Evolutionary conservation across 2,113 vertebrate species (phyloP), one percentile per base, ranked within the genome.

Genomic region (Phrynosoma blainvillii): DNA sequence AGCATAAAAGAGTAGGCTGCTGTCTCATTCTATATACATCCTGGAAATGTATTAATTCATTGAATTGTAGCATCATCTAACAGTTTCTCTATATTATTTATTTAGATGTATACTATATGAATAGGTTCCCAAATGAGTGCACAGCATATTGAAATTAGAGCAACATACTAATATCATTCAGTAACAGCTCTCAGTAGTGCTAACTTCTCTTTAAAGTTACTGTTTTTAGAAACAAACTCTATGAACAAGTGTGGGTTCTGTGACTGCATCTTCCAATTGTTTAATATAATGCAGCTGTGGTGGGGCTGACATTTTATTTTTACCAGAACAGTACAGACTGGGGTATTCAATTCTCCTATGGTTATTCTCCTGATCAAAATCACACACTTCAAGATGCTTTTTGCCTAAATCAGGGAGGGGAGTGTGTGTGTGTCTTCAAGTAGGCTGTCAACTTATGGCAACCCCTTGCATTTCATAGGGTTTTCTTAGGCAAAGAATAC

Each of bases 1-100:
- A 85, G 76, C 14, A 76, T n/a, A 88, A 59, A 83, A 80, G 65
- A 86, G 42, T 30, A 70, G 16, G 36, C 12, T 79, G 62, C 21
- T 54, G 14, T 79, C 30, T 79, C 40, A 16, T 52, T 82, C 21
- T 70, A 79, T 54, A 25, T 47, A 9, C 27, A 36, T n/a, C 42
- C 21, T 70, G 42, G 16, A 54, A 21, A 36, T 47, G 21, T 11
- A 68, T n/a, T 81, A 89, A 36, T 65, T 25, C 25, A 66, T 18
- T 74, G 23, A 47, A 30, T 76, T 20, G 12, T 66, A 62, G 13
- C 14, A 62, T 18, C 4, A 16, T 14, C 59, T 62, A 4, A 62
- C 18, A 16, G 18, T 85, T 14, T 77, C 25, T 14, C 0, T 78
- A 13, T 71, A 68, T 54, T 68, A 79, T 71, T 36, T 52, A 79